Evolutionary conservation across 2,888 invertebrate genomes (phyloP).

Genomic region (Hylaea fasciaria): DNA sequence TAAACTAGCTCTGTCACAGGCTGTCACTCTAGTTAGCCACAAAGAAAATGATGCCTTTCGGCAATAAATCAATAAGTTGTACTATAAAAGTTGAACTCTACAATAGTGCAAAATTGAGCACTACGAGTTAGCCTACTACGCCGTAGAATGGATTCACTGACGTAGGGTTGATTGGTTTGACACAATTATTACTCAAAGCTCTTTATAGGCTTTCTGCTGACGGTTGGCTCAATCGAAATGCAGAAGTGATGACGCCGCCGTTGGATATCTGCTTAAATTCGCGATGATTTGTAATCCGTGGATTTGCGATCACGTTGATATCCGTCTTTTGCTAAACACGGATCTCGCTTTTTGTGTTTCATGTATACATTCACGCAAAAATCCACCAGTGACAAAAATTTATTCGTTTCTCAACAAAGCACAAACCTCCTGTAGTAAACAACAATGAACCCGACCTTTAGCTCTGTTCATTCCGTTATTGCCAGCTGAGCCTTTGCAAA

Average conservation of each 20-base stretch:
- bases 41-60: too few species aligned
- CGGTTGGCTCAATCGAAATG: constrained; percentile 50
- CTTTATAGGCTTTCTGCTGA: constrained; percentile 41
- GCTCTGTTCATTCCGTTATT: constrained; percentile 19
- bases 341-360: too few species aligned
- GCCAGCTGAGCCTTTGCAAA: constrained; percentile 34
- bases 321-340: too few species aligned
- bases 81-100: background rate
- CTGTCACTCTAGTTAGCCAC: too few species aligned
- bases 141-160: constrained; percentile 32
- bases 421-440: constrained; percentile 9
- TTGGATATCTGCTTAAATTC: background rate
- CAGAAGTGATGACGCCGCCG: constrained; percentile 3
- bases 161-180: constrained; percentile 61
- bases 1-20: too few species aligned
- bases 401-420: constrained; percentile 13
- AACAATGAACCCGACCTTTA: constrained; percentile 28
- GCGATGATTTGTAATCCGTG: background rate
- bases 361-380: background rate
- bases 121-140: constrained; percentile 6
- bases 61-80: background rate
- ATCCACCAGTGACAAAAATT: background rate
- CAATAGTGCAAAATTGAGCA: constrained; percentile 10
- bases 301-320: too few species aligned
- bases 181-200: constrained; percentile 46